These are phyloP conservation scores for Poecile montanus DNA, from an alignment of 2,797 vertebrate genomes.

Conservation along the genomic window DNA sequence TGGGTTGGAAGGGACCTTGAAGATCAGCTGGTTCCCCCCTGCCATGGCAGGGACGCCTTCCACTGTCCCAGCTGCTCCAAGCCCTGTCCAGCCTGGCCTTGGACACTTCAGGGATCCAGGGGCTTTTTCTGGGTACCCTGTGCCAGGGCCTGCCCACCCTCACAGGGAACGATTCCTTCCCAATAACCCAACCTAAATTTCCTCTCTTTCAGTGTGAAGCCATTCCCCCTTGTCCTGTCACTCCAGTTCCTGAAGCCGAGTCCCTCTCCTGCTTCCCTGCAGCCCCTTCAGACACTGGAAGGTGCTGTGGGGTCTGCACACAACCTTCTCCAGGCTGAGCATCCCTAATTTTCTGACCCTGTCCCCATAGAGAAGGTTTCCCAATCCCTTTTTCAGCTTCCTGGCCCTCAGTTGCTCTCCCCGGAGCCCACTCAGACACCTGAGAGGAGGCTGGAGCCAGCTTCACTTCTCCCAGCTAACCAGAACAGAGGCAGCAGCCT, in stretches of 20 bases:
- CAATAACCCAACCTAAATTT: neutral
- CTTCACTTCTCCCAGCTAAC: neutral
- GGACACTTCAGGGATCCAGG: neutral
- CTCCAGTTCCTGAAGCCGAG: neutral
- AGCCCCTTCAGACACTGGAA: neutral
- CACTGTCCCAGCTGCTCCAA: rapidly evolving
- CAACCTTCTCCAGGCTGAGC: neutral
- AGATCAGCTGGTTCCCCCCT: rapidly evolving
- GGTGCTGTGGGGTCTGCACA: neutral
- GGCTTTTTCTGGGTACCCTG: neutral
- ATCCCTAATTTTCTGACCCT: neutral
- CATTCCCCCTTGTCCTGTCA: neutral
- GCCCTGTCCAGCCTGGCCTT: rapidly evolving
- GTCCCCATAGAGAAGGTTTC: neutral
- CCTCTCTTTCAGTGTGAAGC: neutral
- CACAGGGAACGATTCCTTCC: neutral
- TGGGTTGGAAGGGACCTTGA: neutral
- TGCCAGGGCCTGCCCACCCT: neutral
- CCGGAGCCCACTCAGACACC: neutral
- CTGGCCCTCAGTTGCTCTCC: neutral
- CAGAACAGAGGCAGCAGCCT: neutral
- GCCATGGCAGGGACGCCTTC: neutral
- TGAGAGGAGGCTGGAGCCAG: neutral
- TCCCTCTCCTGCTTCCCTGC: neutral
- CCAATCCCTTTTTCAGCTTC: neutral